phyloP scores from a whole-genome alignment of 53 echinoderm and acorn worm genomes.

The Paelopatides confundens region DNA sequence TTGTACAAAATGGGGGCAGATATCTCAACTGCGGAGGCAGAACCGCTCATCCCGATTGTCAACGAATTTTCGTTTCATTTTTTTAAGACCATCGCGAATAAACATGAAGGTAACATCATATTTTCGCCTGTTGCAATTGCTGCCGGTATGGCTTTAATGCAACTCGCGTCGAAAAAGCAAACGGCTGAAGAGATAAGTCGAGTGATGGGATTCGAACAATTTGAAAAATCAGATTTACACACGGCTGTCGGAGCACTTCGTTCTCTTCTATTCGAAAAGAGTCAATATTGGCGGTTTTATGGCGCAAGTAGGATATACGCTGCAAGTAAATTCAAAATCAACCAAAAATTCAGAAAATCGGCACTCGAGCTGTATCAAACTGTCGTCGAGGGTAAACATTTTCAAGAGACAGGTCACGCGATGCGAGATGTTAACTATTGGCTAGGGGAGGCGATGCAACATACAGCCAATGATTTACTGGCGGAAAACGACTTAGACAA shows the following conservation, averaged over 20 bases:
- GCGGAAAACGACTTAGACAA: slow-evolving; percentile 57
- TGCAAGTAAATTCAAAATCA: slow-evolving; percentile 55
- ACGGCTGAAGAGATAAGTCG: slow-evolving; percentile 74
- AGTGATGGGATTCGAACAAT: slow-evolving; percentile 68
- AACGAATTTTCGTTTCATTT: slow-evolving; percentile 32
- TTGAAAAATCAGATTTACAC: slow-evolving; percentile 72
- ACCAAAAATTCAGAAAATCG: slow-evolving; percentile 71
- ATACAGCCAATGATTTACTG: slow-evolving; percentile 68
- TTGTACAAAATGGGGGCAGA: slow-evolving; percentile 19
- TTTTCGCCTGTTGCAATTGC: slow-evolving; percentile 68
- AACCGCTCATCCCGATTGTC: slow-evolving; percentile 9
- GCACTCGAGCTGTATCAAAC: slow-evolving; percentile 61
- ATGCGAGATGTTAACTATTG: slow-evolving; percentile 69
- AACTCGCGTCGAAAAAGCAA: slow-evolving; percentile 73
- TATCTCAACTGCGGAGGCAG: slow-evolving; percentile 28
- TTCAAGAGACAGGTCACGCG: slow-evolving; percentile 9
- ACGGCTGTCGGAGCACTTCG: slow-evolving; percentile 74
- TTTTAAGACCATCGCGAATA: neutral
- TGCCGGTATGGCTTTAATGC: slow-evolving; percentile 86
- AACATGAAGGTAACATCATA: neutral
- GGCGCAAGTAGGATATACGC: slow-evolving; percentile 85
- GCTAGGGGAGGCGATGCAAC: slow-evolving; percentile 75
- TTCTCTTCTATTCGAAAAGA: slow-evolving; percentile 61
- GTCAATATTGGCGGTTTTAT: slow-evolving; percentile 66
- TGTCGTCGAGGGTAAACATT: slow-evolving; percentile 35